Conservation (phyloP, 2,113 vertebrate genomes). For the Catharus minimus region DNA sequence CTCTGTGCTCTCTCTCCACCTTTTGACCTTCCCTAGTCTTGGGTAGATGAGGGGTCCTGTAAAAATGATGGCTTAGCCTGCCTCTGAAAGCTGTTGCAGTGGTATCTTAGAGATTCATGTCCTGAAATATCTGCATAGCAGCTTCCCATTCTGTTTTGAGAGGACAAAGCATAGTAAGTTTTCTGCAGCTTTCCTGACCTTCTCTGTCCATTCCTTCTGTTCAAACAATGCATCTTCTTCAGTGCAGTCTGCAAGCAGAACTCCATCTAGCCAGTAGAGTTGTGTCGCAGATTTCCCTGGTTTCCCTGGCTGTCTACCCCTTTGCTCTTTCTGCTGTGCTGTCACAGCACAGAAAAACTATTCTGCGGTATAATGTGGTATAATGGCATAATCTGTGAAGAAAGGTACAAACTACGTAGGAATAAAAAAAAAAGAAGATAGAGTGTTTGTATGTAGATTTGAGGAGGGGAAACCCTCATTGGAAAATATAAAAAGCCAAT, state of each 20-base stretch:
- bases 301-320: constrained; percentile 57
- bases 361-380: background rate
- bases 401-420: background rate
- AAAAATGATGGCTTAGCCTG: background rate
- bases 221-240: constrained; percentile 74
- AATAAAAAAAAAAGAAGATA: background rate
- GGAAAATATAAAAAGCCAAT: background rate
- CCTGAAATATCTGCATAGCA: background rate
- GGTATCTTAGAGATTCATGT: constrained; percentile 4
- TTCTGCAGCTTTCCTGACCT: constrained; percentile 65
- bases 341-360: constrained; percentile 64
- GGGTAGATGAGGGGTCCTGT: background rate
- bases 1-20: background rate
- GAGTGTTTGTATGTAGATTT: background rate
- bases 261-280: constrained; percentile 62
- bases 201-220: constrained; percentile 65
- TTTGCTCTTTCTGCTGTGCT: constrained; percentile 31
- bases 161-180: constrained; percentile 30
- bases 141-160: constrained; percentile 16
- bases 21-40: background rate
- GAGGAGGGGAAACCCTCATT: background rate
- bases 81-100: background rate
- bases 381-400: background rate
- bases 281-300: constrained; percentile 70
- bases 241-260: constrained; percentile 37